A percentile compares a stretch with the other conserved stretches of the same genome.
Evolutionary conservation across 1,140 invertebrate species (phyloP).

Genomic region (Achatina immaculata): DNA sequence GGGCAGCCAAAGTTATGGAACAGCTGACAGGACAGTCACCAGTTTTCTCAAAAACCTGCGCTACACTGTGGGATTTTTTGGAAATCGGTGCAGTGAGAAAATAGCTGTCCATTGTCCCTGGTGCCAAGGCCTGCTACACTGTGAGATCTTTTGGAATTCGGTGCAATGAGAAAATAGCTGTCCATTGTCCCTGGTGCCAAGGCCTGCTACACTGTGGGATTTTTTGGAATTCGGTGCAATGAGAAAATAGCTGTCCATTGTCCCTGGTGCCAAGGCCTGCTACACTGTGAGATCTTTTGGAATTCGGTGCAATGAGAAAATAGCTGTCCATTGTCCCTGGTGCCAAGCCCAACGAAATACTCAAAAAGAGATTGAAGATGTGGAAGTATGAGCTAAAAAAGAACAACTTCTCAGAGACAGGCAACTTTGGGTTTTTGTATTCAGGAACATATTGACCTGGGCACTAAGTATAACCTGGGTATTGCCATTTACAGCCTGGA

Average conservation of each 20-base stretch:
- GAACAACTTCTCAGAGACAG: slow-evolving; percentile 97
- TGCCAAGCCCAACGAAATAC: slow-evolving; percentile 97
- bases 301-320: not conserved
- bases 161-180: slow-evolving; percentile 99
- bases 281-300: too few species aligned
- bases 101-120: not conserved
- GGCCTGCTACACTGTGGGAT: slow-evolving; percentile 97
- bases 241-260: slow-evolving; percentile 99
- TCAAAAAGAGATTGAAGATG: slow-evolving; percentile 97
- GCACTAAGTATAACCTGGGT: slow-evolving; percentile 99
- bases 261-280: slow-evolving; percentile 98
- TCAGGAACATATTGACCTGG: slow-evolving; percentile 99
- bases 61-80: too few species aligned
- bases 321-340: not conserved
- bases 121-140: slow-evolving; percentile 95
- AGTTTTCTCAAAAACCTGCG: slow-evolving; percentile 99
- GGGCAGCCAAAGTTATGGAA: slow-evolving; percentile 99
- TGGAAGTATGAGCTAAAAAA: slow-evolving; percentile 91
- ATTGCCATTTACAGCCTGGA: slow-evolving; percentile 99
- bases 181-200: slow-evolving; percentile 98
- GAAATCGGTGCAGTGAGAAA: not conserved
- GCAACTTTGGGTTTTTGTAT: slow-evolving; percentile 99
- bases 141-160: slow-evolving; percentile 99
- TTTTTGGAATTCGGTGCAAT: slow-evolving; percentile 99
- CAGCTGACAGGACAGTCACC: slow-evolving; percentile 99